These are phyloP conservation scores for Scaptomyza montana DNA, from an alignment of 1,140 invertebrate genomes.

Conservation along the genomic window DNA sequence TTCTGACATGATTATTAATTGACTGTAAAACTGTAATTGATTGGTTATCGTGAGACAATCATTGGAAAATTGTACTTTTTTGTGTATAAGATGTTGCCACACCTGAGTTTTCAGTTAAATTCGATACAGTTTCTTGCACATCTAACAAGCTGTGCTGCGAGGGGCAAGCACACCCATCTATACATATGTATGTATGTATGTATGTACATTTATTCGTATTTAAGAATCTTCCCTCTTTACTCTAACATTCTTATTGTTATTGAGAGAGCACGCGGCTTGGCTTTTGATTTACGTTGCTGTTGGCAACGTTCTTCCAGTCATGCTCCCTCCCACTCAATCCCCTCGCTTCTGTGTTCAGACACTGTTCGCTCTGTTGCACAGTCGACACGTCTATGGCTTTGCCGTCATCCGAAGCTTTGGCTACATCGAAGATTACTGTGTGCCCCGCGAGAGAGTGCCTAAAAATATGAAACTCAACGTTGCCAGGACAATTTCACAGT, in stretches of 20 bases:
- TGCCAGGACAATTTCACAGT: constrained; percentile 56
- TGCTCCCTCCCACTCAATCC: neutral
- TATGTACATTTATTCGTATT: constrained; percentile 31
- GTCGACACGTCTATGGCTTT: neutral
- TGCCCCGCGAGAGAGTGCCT: constrained; percentile 34
- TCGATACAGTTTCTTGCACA: constrained; percentile 23
- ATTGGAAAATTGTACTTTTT: constrained; percentile 2
- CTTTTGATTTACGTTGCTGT: constrained; percentile 45
- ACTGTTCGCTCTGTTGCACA: constrained; percentile 10
- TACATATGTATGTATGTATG: neutral
- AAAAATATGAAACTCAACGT: constrained; percentile 46
- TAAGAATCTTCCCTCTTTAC: constrained; percentile 12
- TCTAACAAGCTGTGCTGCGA: constrained; percentile 8
- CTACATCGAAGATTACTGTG: constrained; percentile 40
- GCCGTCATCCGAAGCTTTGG: constrained; percentile 33
- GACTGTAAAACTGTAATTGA: neutral
- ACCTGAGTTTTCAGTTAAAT: constrained; percentile 6
- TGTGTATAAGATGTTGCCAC: neutral
- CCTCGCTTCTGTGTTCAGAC: neutral
- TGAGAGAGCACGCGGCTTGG: constrained; percentile 40
- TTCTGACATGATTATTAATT: constrained; percentile 3
- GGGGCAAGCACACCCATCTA: constrained; percentile 11
- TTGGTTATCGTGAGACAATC: neutral
- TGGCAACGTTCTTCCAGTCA: constrained; percentile 26
- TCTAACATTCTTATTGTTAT: constrained; percentile 31